Evolutionary conservation across 2,888 invertebrate genomes (phyloP), one percentile per base, ranked within the genome.

Genomic region (Parnassius glacialis): DNA sequence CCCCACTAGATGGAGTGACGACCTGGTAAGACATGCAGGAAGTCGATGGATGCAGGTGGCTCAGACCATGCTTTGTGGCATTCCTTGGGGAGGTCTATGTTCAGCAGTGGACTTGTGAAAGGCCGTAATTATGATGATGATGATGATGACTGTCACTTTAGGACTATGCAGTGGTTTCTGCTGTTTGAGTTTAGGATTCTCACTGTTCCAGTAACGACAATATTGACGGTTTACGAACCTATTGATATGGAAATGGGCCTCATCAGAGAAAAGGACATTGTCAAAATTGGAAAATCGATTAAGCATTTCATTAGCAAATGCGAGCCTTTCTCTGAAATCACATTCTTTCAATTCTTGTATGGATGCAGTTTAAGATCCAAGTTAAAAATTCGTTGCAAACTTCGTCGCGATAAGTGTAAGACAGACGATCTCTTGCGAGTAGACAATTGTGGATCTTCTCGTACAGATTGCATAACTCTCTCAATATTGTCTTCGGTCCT

Each of bases 351-450:
- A 45, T 45, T 45, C 45, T 45, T 3, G n/a, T 45, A 45, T 5
- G 45, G 45, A 45, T 45, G 45, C 45, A 45, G 45, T 45, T 45
- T 12, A 45, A 45, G 45, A 45, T 45, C 45, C 12, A 45, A 45
- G 2, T 2, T 45, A 2, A 25, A 25, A 25, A 25, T 25, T 25
- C 25, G 25, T 25, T 25, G 25, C 25, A 25, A 25, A 25, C 25
- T 45, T 45, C n/a, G n/a, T 12, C 45, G 25, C 25, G 25, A 25
- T 25, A n/a, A n/a, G 25, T 25, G 25, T 25, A 25, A 25, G 25
- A 25, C 25, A 25, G 25, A 25, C 25, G 25, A 25, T 45, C 45
- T 45, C 45, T 45, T 45, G 45, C 45, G 45, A 45, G 45, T 45
- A 7, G 25, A 25, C 45, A 45, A 12, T 45, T 3, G n/a, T 45